Conservation (phyloP, 2,113 vertebrate genomes). For the Morone chrysops region DNA sequence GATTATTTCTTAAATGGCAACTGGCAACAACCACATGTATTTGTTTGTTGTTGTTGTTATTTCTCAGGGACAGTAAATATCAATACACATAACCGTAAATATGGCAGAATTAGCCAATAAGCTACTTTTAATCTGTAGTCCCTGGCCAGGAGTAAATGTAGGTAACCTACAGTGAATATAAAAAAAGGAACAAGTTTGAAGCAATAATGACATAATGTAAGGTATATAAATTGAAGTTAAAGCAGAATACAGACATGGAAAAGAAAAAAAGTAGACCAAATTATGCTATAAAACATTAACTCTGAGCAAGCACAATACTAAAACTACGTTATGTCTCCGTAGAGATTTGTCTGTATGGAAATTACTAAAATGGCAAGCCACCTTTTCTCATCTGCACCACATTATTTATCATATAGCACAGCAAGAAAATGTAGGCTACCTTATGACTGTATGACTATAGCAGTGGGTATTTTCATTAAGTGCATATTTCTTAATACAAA, state of each 20-base stretch:
- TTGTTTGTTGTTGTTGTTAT: too few species aligned
- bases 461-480: not conserved
- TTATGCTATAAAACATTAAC: too few species aligned
- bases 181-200: too few species aligned
- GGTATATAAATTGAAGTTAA: too few species aligned
- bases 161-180: too few species aligned
- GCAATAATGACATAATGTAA: too few species aligned
- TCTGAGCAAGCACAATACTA: not conserved
- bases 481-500: not conserved
- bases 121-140: too few species aligned
- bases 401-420: not conserved
- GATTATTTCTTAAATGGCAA: not conserved
- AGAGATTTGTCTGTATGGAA: not conserved
- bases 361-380: not conserved
- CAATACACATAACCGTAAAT: not conserved
- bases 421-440: not conserved
- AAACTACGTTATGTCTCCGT: not conserved
- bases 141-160: too few species aligned
- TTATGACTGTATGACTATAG: not conserved
- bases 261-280: too few species aligned
- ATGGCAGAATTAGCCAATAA: too few species aligned
- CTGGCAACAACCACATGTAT: not conserved
- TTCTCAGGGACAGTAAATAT: not conserved
- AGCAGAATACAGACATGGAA: too few species aligned
- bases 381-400: not conserved